These are phyloP conservation scores for Azemiops feae DNA, from an alignment of 2,113 vertebrate species.

Conservation along the genomic window DNA sequence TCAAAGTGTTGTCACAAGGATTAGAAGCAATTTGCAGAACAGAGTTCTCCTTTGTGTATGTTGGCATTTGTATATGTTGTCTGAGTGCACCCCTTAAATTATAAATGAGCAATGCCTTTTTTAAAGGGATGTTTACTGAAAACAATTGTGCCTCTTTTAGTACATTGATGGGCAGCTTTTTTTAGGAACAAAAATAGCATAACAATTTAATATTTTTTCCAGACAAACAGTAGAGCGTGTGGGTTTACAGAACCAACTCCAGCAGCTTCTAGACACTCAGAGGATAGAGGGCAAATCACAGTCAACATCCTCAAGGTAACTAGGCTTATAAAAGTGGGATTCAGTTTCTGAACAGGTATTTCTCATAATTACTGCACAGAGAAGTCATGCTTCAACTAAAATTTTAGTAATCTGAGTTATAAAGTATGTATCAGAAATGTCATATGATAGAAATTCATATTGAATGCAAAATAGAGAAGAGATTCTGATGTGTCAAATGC, in stretches of 20 bases:
- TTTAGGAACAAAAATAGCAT: neutral
- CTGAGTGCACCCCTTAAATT: neutral
- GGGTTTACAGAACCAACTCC: constrained; percentile 87
- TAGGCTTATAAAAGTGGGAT: neutral
- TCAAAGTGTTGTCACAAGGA: constrained; percentile 9
- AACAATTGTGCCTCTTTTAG: neutral
- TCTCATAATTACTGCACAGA: neutral
- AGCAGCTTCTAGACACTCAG: constrained; percentile 84
- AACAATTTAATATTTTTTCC: constrained; percentile 40
- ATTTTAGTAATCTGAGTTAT: neutral
- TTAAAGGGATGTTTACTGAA: neutral
- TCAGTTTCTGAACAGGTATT: constrained; percentile 6
- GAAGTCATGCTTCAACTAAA: neutral
- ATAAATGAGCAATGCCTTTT: constrained; percentile 3
- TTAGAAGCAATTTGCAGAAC: constrained; percentile 33
- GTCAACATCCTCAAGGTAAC: constrained; percentile 80
- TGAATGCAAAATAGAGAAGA: neutral
- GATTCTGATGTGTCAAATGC: neutral
- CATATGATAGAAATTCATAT: neutral
- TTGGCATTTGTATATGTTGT: neutral
- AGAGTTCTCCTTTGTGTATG: neutral
- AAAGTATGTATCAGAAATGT: constrained; percentile 1
- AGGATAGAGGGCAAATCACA: constrained; percentile 76
- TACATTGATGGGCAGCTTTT: constrained; percentile 18
- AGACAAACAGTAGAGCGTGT: constrained; percentile 89